Evolutionary conservation across 2,888 invertebrate genomes (phyloP).

Genomic region (Ennomos quercinarius): DNA sequence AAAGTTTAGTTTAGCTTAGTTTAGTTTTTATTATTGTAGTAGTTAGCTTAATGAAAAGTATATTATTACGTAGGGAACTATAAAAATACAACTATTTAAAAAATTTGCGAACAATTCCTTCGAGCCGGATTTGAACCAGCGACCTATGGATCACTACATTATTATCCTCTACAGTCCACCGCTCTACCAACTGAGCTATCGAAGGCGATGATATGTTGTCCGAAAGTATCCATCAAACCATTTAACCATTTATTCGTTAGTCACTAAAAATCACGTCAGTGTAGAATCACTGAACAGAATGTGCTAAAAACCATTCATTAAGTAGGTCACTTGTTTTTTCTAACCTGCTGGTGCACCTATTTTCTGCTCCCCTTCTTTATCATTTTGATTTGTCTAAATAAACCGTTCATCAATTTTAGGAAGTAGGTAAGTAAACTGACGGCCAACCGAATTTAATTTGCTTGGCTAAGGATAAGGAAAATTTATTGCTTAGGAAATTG

Average conservation of each 20-base stretch:
- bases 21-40: too few relatives aligned
- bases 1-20: too few relatives aligned
- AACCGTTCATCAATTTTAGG: slow-evolving; percentile 27
- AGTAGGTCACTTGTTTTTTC: too few relatives aligned
- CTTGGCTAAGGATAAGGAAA: slow-evolving; percentile 44
- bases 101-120: slow-evolving; percentile 62
- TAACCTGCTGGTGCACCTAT: neutral
- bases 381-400: slow-evolving; percentile 2
- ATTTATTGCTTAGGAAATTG: slow-evolving; percentile 46
- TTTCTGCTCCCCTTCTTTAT: neutral
- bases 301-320: too few relatives aligned
- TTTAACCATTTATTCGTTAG: too few relatives aligned
- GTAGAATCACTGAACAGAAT: too few relatives aligned
- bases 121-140: slow-evolving; percentile 87
- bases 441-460: slow-evolving; percentile 50
- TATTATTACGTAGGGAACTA: too few relatives aligned
- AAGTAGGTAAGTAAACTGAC: slow-evolving; percentile 39
- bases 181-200: slow-evolving; percentile 87
- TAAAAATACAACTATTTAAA: neutral
- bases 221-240: slow-evolving; percentile 59
- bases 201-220: slow-evolving; percentile 81
- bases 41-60: too few relatives aligned
- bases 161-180: slow-evolving; percentile 82
- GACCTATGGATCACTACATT: slow-evolving; percentile 78
- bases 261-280: too few relatives aligned